Conservation (phyloP, 2,888 invertebrate species). For the Mycogona germanica region DNA sequence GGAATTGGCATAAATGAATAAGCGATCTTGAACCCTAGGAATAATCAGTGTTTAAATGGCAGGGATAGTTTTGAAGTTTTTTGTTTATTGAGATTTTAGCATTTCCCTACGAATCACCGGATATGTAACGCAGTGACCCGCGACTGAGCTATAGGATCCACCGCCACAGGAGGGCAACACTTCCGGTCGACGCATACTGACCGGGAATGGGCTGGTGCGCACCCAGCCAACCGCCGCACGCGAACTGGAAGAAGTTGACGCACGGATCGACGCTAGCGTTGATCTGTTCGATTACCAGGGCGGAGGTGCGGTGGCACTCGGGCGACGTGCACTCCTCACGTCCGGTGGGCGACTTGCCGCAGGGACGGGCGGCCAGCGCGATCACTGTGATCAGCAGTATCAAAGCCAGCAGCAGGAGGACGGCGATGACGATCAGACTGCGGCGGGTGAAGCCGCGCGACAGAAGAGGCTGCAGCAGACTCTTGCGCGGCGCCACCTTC, state of each 20-base stretch:
- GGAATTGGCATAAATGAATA: no score
- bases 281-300: slow-evolving; percentile 4
- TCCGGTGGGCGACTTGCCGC: slow-evolving; percentile 34
- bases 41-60: no score
- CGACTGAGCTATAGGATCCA: no score
- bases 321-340: slow-evolving; percentile 8
- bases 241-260: slow-evolving; percentile 13
- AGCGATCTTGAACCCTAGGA: no score
- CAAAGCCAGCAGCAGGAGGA: background rate
- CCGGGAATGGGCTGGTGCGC: slow-evolving; percentile 4
- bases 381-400: slow-evolving; percentile 38
- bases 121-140: no score
- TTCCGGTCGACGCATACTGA: no score
- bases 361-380: slow-evolving; percentile 35
- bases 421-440: slow-evolving; percentile 4
- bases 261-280: slow-evolving; percentile 14
- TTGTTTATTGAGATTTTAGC: no score
- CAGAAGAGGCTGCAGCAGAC: background rate
- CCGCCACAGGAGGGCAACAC: no score
- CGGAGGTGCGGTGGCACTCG: slow-evolving; percentile 11
- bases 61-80: no score
- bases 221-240: slow-evolving; percentile 16
- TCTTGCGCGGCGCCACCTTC: slow-evolving; percentile 1
- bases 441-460: slow-evolving; percentile 6
- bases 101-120: no score